These are phyloP conservation scores for Euphydryas editha DNA, from an alignment of 2,888 invertebrate species.

Conservation along the genomic window DNA sequence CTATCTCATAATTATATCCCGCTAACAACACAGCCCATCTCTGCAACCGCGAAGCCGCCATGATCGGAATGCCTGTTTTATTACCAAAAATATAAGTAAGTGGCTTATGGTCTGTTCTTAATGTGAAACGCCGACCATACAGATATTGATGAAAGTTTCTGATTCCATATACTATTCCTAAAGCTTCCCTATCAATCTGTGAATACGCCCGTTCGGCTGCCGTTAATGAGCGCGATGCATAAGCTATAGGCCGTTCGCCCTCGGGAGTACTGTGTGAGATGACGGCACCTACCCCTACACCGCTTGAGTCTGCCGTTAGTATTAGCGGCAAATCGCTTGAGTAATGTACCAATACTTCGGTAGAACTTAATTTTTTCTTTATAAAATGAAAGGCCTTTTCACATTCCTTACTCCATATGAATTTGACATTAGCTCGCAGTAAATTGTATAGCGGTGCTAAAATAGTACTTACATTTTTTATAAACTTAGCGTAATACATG, in stretches of 20 bases:
- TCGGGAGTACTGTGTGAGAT: slow-evolving; percentile 25
- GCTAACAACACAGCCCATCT: slow-evolving; percentile 51
- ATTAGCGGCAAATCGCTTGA: neutral
- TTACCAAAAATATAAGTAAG: slow-evolving; percentile 20
- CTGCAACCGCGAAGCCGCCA: slow-evolving; percentile 44
- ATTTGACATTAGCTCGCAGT: slow-evolving; percentile 9
- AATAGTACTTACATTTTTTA: slow-evolving; percentile 38
- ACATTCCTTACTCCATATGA: neutral
- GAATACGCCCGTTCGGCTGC: slow-evolving; percentile 19
- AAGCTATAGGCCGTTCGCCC: neutral
- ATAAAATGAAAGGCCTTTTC: neutral
- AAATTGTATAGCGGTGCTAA: slow-evolving; percentile 23
- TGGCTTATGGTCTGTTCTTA: slow-evolving; percentile 38
- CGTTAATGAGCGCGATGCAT: neutral
- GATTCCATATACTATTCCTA: slow-evolving; percentile 35
- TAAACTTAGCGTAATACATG: slow-evolving; percentile 57
- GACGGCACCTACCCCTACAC: slow-evolving; percentile 33
- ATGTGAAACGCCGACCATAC: slow-evolving; percentile 34
- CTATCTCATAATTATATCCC: slow-evolving; percentile 47
- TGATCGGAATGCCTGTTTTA: slow-evolving; percentile 27
- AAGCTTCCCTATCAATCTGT: slow-evolving; percentile 39
- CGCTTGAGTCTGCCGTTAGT: slow-evolving; percentile 29
- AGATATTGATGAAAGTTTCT: slow-evolving; percentile 36
- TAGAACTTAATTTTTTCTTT: neutral
- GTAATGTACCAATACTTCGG: slow-evolving; percentile 22